These are phyloP conservation scores for Acanthosepion lycidas DNA, from an alignment of 2,888 invertebrate genomes.

Conservation along the genomic window DNA sequence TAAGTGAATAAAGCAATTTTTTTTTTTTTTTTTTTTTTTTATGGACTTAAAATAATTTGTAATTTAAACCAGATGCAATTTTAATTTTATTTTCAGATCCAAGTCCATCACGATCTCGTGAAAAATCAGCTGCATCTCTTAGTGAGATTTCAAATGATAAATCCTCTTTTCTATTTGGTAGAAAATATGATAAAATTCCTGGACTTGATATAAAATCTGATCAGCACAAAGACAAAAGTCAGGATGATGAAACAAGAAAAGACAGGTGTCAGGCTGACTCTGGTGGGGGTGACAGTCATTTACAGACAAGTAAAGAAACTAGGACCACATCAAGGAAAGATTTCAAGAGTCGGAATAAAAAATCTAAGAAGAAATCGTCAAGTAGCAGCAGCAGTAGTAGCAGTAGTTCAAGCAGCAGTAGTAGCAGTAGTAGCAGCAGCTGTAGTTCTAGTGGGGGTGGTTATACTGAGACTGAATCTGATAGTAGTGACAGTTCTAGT, in stretches of 20 bases:
- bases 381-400: conserved; percentile 37
- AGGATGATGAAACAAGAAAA: not conserved
- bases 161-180: conserved; percentile 60
- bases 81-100: conserved; percentile 52
- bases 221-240: conserved; percentile 48
- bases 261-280: conserved; percentile 35
- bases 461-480: conserved; percentile 48
- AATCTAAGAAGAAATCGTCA: not conserved
- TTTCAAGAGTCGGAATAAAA: not conserved
- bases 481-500: conserved; percentile 52
- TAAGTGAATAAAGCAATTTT: too few species aligned
- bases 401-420: conserved; percentile 49
- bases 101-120: conserved; percentile 52
- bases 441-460: conserved; percentile 49
- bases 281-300: conserved; percentile 34
- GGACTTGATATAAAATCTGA: conserved; percentile 59
- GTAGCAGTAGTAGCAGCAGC: conserved; percentile 46
- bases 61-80: not conserved
- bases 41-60: too few species aligned
- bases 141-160: conserved; percentile 60
- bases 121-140: conserved; percentile 59
- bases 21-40: too few species aligned
- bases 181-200: conserved; percentile 60
- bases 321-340: not conserved
- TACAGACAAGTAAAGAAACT: not conserved